These are phyloP conservation scores for Athene cunicularia DNA, from an alignment of 2,113 vertebrate species.

Conservation along the genomic window DNA sequence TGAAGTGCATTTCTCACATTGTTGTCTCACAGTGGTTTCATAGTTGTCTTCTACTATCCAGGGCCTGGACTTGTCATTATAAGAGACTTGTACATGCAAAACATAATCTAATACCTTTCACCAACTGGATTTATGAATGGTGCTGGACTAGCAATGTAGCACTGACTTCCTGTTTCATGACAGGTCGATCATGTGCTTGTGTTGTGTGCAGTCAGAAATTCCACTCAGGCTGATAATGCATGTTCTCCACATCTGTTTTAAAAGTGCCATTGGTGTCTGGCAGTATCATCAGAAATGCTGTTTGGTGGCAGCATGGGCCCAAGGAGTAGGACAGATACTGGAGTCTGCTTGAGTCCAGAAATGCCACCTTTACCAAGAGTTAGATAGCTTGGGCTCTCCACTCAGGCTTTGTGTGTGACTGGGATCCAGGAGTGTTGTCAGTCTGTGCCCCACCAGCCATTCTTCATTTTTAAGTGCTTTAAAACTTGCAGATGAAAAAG, in stretches of 20 bases:
- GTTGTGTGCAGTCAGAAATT: not conserved
- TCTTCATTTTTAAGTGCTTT: not conserved
- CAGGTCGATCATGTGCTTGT: not conserved
- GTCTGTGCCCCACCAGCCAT: not conserved
- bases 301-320: not conserved
- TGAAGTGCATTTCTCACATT: not conserved
- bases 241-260: not conserved
- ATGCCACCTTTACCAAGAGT: not conserved
- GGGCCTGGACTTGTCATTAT: not conserved
- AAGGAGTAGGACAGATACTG: not conserved
- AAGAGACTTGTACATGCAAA: not conserved
- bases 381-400: not conserved
- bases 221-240: accelerated
- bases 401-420: not conserved
- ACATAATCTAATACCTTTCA: not conserved
- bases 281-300: not conserved
- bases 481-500: not conserved
- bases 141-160: not conserved
- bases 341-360: not conserved
- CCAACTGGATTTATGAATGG: not conserved
- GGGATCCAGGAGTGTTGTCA: not conserved
- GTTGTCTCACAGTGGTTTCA: not conserved
- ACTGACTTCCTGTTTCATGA: not conserved
- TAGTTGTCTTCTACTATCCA: not conserved
- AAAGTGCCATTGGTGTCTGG: not conserved